phyloP scores from a whole-genome alignment of 1,140 invertebrate species.

The Lethrus apterus region DNA sequence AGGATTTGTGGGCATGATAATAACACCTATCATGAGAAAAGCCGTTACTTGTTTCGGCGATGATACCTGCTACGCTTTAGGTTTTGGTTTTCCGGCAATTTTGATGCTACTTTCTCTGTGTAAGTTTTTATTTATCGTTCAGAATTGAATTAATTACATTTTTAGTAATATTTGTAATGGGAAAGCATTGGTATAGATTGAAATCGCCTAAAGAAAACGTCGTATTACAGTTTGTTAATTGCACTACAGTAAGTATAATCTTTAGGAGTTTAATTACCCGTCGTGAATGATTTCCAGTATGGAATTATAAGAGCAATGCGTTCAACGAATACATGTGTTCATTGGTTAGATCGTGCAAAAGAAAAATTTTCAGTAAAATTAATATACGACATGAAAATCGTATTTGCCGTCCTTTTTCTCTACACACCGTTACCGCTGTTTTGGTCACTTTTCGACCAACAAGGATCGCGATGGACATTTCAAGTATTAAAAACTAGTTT shows the following conservation, averaged over 20 bases:
- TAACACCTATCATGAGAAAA: constrained; percentile 65
- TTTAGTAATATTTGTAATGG: constrained; percentile 62
- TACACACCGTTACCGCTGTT: constrained; percentile 63
- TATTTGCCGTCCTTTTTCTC: constrained; percentile 44
- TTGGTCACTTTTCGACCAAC: constrained; percentile 58
- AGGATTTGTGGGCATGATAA: constrained; percentile 63
- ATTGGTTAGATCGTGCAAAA: constrained; percentile 63
- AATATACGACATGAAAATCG: constrained; percentile 50
- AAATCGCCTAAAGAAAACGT: constrained; percentile 62
- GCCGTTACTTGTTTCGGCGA: constrained; percentile 64
- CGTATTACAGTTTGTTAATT: constrained; percentile 56
- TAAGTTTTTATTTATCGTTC: constrained; percentile 37
- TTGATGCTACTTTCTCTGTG: constrained; percentile 58
- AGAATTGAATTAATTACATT: constrained; percentile 12
- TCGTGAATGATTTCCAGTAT: constrained; percentile 8
- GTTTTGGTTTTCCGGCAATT: constrained; percentile 68
- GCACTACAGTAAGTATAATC: constrained; percentile 52
- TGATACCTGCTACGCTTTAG: constrained; percentile 67
- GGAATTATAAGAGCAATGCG: background rate
- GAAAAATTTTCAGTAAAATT: constrained; percentile 50
- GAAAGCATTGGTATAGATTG: constrained; percentile 60
- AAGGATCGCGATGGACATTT: constrained; percentile 63
- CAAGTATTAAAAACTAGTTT: constrained; percentile 49
- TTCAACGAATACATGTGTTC: constrained; percentile 30
- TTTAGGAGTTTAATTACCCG: background rate